Conservation (phyloP, 1,140 invertebrate genomes). For the Phthorimaea operculella region DNA sequence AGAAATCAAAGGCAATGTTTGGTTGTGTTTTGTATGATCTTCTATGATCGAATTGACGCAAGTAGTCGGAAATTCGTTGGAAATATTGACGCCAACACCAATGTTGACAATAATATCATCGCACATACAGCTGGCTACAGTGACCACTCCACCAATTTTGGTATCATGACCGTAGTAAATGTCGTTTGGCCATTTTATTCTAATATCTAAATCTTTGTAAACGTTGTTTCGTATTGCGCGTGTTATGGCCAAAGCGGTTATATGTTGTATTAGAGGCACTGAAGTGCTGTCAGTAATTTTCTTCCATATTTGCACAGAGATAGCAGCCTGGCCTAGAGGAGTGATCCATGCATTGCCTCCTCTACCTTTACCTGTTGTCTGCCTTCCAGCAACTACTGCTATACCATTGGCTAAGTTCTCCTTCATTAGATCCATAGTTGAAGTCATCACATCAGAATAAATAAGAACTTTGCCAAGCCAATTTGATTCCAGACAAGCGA, state of each 20-base stretch:
- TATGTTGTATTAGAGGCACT: background rate
- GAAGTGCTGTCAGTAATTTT: background rate
- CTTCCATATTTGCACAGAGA: background rate
- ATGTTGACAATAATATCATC: background rate
- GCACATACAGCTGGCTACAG: background rate
- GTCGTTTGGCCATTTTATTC: slow-evolving; percentile 3
- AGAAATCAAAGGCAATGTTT: background rate
- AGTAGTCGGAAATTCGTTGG: background rate
- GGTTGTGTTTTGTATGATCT: background rate
- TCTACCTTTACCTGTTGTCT: background rate
- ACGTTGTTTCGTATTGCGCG: background rate
- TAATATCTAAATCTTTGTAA: background rate
- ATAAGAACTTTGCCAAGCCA: background rate
- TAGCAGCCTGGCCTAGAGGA: background rate
- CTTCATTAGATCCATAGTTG: background rate
- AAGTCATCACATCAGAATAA: background rate
- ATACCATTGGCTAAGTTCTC: background rate
- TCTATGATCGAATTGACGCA: background rate
- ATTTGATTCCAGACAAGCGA: background rate
- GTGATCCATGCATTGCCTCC: background rate
- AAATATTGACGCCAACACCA: background rate
- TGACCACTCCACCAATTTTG: slow-evolving; percentile 1
- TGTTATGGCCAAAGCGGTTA: background rate
- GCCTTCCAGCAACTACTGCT: background rate
- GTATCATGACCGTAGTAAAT: slow-evolving; percentile 1